Evolutionary conservation across 2,797 vertebrate genomes (phyloP), one percentile per base, ranked within the genome.

Genomic region (Chromobotia macracanthus): DNA sequence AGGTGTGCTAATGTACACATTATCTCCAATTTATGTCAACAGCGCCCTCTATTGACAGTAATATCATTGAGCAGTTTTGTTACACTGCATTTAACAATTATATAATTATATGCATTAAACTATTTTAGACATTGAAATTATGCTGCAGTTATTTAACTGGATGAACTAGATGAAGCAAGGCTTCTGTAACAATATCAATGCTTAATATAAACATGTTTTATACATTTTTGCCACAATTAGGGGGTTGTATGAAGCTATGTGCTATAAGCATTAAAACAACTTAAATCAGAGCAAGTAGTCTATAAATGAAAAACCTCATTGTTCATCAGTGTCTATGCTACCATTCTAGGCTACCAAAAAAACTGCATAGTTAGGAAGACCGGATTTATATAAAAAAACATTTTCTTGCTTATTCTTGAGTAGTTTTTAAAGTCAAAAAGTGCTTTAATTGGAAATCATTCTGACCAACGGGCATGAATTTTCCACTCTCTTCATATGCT

Each of bases 351-450:
- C 55, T 31, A 31, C 31, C 3, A 58, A 58, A 25, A 25, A 19
- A 58, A 58, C 18, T 23, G 19, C 23, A 13, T 19, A 19, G 55
- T 25, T 13, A 58, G 55, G 21, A 77, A 85, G 86, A 81, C 51
- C 56, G 77, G 21, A 79, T 81, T 63, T 63, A 66, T 25, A 51
- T 44, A 78, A 44, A 73, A 53, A 48, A 2, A 46, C 18, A 70
- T 66, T 66, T 74, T 77, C 56, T 79, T 68, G 35, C 61, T 60
- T 58, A 67, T 66, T 23, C 63, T 66, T 78, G 55, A 76, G 38
- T 16, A 78, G 38, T 48, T 38, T 74, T 41, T 31, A 15, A 65
- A 71, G 60, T 41, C n/a, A 81, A 83, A 87, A 86, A 86, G 84
- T 86, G 86, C 84, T 81, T 85, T 70, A 60, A 63, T 35, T 73